A percentile compares a stretch with the other conserved stretches of the same genome.
phyloP scores from a whole-genome alignment of 1,140 invertebrate genomes.

The Holotrichia oblita region DNA sequence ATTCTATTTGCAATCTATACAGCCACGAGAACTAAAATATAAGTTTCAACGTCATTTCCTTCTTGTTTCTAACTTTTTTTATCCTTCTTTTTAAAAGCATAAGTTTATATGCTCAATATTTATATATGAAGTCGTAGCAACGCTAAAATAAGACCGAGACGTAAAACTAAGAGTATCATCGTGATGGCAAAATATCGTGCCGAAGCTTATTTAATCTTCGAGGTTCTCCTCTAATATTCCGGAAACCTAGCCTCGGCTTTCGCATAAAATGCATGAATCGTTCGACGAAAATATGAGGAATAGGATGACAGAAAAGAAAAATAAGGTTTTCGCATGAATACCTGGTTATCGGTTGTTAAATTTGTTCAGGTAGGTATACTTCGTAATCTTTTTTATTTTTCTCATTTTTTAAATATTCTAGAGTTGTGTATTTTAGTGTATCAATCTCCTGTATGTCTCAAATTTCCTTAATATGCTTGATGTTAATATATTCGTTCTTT shows the following conservation, averaged over 20 bases:
- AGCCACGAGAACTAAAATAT: neutral
- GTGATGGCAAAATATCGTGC: conserved; percentile 53
- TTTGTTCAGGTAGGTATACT: no score
- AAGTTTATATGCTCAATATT: neutral
- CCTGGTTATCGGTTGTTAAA: no score
- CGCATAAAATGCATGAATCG: neutral
- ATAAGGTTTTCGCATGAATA: no score
- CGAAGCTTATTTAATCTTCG: conserved; percentile 49
- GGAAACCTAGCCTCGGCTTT: conserved; percentile 49
- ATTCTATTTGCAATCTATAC: neutral
- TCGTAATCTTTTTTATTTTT: no score
- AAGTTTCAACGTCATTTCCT: neutral
- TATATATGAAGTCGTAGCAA: neutral
- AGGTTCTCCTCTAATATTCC: conserved; percentile 44
- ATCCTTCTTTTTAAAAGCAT: neutral
- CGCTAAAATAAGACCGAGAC: conserved; percentile 1
- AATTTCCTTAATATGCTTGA: neutral
- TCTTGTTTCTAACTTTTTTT: neutral
- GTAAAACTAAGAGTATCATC: neutral
- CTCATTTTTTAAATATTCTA: neutral
- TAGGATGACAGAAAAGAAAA: neutral
- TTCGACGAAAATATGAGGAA: neutral
- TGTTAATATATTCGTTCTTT: neutral
- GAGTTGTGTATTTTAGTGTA: neutral
- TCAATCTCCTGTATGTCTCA: neutral